A percentile compares a stretch with the other conserved stretches of the same genome.
Conservation (phyloP, 1,140 invertebrate species). For the Leptinotarsa lineolata region DNA sequence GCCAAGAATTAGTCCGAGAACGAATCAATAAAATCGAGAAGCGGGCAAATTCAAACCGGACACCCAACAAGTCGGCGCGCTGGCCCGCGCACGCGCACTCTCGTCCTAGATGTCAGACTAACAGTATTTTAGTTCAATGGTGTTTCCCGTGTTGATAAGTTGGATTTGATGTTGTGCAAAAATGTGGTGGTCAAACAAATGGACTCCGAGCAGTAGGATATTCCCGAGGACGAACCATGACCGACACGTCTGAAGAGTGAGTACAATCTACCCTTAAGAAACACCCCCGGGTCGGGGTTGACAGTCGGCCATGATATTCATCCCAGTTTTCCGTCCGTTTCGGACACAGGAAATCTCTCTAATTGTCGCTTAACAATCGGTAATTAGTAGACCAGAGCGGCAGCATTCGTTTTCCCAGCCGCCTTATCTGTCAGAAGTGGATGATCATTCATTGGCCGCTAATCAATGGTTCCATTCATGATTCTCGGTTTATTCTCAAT, state of each 20-base stretch:
- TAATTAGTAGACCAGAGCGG: constrained; percentile 15
- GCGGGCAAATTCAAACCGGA: constrained; percentile 39
- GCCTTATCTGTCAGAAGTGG: constrained; percentile 17
- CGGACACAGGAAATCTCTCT: constrained; percentile 19
- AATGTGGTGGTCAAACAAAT: constrained; percentile 59
- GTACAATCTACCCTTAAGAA: constrained; percentile 48
- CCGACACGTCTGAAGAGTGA: constrained; percentile 77
- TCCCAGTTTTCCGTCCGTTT: constrained; percentile 27
- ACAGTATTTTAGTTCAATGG: constrained; percentile 52
- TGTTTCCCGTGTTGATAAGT: constrained; percentile 49
- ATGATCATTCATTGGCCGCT: constrained; percentile 38
- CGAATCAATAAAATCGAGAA: constrained; percentile 31
- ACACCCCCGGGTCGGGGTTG: constrained; percentile 20
- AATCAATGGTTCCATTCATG: constrained; percentile 39
- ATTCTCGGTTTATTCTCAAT: constrained; percentile 33
- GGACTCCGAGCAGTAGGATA: constrained; percentile 67
- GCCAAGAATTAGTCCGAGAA: constrained; percentile 18
- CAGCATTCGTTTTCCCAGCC: neutral
- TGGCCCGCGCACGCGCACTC: constrained; percentile 35
- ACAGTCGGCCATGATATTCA: constrained; percentile 27
- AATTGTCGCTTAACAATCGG: constrained; percentile 22
- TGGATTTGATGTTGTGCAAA: constrained; percentile 54
- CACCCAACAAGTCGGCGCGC: constrained; percentile 30
- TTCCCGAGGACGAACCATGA: constrained; percentile 74
- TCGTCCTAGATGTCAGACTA: constrained; percentile 42